Evolutionary conservation across 2,797 vertebrate genomes (phyloP).

Genomic region (Esox lucius): DNA sequence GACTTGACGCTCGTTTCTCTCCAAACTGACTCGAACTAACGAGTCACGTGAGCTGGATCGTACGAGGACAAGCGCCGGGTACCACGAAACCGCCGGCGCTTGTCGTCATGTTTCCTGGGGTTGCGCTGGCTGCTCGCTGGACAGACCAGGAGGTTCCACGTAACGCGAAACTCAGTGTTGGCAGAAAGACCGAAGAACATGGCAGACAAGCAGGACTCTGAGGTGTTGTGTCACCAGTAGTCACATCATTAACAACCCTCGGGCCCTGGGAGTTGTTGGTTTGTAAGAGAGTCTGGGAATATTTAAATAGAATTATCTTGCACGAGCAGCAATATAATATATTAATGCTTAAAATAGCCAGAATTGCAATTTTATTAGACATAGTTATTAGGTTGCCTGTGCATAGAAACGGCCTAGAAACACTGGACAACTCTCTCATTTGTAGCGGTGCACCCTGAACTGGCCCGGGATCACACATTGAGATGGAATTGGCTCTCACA

Average conservation of each 20-base stretch:
- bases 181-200: background rate
- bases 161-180: background rate
- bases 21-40: background rate
- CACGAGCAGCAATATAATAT: background rate
- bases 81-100: background rate
- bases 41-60: background rate
- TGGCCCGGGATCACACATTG: slow-evolving; percentile 80
- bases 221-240: background rate
- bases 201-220: background rate
- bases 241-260: background rate
- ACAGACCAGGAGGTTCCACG: background rate
- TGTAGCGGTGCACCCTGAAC: slow-evolving; percentile 84
- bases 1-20: background rate
- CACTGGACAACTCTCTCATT: slow-evolving; percentile 79
- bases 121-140: background rate
- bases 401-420: background rate
- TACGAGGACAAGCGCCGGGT: background rate
- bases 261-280: background rate
- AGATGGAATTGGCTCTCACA: slow-evolving; percentile 90
- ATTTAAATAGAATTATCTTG: background rate
- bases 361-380: background rate
- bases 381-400: background rate
- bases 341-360: background rate
- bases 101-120: background rate
- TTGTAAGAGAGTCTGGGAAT: background rate